Base-by-base conservation (phyloP, 1,140 invertebrate species). In the Drosophila azteca region DNA sequence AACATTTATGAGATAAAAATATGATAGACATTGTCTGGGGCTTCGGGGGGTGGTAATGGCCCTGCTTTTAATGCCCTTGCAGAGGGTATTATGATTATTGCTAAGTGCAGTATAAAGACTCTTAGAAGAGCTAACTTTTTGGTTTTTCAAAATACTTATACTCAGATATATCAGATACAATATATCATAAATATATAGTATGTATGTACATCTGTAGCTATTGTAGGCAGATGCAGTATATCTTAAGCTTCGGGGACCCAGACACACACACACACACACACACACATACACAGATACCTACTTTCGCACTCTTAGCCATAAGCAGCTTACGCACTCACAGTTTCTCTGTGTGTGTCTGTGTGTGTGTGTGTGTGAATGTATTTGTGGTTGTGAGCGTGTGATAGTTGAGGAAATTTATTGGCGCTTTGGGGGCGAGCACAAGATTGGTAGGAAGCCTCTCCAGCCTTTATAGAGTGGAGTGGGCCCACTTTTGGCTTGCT, bases 351-450 rank as follows among this genome's bases (percentile, higher is more conserved):
- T 63, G 71, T 75, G 48, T 71, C 43, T 78, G 61, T 60, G 50
- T 31, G 46, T 60, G 13, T 60, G 26, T 63, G 61, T 3, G 11
- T 39, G 11, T 11, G 9, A 4, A 3, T 39, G 35, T 39, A 11
- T 39, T 39, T 54, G 53, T 70, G 71, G 69, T 72, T 66, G 72
- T 76, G 43, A 71, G 39, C 74, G 74, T 87, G 82, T 82, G 77
- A 85, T 85, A 87, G 82, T 82, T 82, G 78, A 87, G 78, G 72
- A 87, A 87, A 87, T 85, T 85, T 85, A 85, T 87, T 85, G 82
- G 77, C 73, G 81, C 77, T 68, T 85, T 75, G 81, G 81, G 81
- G 68, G 64, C 55, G 79, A 13, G 58, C 17, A 29, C 8, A 29
- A 20, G 29, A 45, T 50, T 48, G 11, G 35, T 50, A 44, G 11